Evolutionary conservation across 2,113 vertebrate species (phyloP).

Genomic region (Desmodus rotundus): DNA sequence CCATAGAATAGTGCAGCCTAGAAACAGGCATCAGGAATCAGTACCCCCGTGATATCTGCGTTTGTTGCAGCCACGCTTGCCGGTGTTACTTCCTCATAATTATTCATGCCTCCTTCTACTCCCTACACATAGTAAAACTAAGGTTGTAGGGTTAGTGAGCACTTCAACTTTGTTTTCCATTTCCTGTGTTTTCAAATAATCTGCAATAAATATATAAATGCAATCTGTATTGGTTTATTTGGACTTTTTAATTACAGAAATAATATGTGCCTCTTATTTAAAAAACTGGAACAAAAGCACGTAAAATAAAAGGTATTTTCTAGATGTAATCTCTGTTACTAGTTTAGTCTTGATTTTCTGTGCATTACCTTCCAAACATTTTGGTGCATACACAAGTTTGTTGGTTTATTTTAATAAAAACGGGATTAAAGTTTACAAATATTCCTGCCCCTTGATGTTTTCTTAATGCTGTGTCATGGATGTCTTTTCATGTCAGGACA

Average conservation of each 20-base stretch:
- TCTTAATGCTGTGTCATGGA: neutral
- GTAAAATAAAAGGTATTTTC: neutral
- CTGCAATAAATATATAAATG: neutral
- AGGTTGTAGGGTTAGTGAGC: neutral
- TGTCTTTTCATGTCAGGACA: neutral
- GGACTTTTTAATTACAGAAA: neutral
- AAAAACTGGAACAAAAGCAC: neutral
- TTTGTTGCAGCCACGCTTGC: neutral
- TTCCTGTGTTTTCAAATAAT: neutral
- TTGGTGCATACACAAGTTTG: neutral
- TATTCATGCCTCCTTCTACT: neutral
- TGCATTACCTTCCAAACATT: neutral
- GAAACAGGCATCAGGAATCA: neutral
- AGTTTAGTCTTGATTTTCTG: neutral
- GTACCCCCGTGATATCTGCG: no score
- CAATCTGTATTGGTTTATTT: neutral
- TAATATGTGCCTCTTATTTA: neutral
- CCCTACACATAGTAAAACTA: neutral
- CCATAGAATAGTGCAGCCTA: neutral
- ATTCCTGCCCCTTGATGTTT: neutral
- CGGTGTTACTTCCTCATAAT: neutral
- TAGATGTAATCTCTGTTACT: neutral
- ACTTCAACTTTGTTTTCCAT: neutral
- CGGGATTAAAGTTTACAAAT: neutral
- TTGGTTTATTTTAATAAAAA: neutral